Conservation (phyloP, 2,797 vertebrate genomes). For the Eulemur coronatus region DNA sequence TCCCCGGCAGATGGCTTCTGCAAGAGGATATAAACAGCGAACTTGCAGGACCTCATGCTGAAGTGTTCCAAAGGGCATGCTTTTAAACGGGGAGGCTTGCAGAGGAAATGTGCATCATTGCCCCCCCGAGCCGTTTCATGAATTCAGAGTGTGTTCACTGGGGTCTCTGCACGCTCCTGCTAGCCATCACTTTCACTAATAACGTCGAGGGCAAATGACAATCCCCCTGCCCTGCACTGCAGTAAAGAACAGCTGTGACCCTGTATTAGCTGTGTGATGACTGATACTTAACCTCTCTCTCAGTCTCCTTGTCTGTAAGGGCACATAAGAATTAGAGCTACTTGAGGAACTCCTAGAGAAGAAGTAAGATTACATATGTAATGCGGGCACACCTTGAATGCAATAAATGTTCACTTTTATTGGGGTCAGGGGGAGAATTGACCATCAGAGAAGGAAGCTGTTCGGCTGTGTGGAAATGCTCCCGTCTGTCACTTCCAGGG, state of each 20-base stretch:
- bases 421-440: background rate
- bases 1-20: background rate
- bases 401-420: background rate
- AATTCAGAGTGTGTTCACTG: background rate
- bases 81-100: background rate
- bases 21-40: background rate
- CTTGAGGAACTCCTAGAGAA: too few species aligned
- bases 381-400: background rate
- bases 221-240: fast-evolving
- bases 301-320: background rate
- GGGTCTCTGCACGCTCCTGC: background rate
- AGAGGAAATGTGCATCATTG: background rate
- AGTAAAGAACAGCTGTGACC: fast-evolving
- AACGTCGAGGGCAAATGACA: fast-evolving
- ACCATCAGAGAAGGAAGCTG: background rate
- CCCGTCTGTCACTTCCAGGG: background rate
- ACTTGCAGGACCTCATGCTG: background rate
- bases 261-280: fast-evolving
- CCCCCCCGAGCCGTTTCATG: fast-evolving
- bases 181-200: background rate
- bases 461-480: background rate
- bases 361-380: fast-evolving
- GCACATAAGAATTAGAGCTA: background rate
- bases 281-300: background rate
- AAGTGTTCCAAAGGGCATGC: fast-evolving